Percentiles rank a stretch among this genome's conserved stretches.
Evolutionary conservation across 2,113 vertebrate genomes (phyloP).

Genomic region (Carassius auratus): DNA sequence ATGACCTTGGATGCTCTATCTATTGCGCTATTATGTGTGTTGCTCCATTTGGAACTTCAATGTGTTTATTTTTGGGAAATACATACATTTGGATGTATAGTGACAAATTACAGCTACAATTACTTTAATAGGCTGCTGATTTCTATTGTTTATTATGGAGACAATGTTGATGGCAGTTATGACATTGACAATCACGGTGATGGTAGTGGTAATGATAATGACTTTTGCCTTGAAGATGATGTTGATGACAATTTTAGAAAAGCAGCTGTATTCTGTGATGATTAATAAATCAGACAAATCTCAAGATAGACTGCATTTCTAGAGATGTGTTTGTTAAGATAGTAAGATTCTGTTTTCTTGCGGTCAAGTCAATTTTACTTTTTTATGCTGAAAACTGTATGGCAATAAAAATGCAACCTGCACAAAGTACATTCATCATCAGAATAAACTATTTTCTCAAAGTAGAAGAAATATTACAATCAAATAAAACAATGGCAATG

Average conservation of each 20-base stretch:
- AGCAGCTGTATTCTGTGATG: slow-evolving; percentile 9
- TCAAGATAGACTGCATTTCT: background rate
- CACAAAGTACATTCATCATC: background rate
- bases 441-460: background rate
- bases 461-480: background rate
- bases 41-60: background rate
- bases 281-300: slow-evolving; percentile 1
- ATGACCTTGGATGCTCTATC: too few relatives aligned
- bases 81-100: background rate
- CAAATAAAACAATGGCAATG: background rate
- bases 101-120: background rate
- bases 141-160: slow-evolving; percentile 12
- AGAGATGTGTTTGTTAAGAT: background rate
- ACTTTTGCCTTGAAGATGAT: background rate
- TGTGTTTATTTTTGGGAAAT: background rate
- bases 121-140: background rate
- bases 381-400: background rate
- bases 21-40: too few relatives aligned
- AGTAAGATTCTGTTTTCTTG: background rate
- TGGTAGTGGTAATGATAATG: slow-evolving; percentile 1
- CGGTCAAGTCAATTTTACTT: background rate
- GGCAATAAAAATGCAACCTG: background rate
- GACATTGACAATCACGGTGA: slow-evolving; percentile 15
- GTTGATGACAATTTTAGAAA: slow-evolving; percentile 11
- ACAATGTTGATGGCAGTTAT: background rate